phyloP scores from a whole-genome alignment of 2,797 vertebrate species.

The Nothura maculosa region DNA sequence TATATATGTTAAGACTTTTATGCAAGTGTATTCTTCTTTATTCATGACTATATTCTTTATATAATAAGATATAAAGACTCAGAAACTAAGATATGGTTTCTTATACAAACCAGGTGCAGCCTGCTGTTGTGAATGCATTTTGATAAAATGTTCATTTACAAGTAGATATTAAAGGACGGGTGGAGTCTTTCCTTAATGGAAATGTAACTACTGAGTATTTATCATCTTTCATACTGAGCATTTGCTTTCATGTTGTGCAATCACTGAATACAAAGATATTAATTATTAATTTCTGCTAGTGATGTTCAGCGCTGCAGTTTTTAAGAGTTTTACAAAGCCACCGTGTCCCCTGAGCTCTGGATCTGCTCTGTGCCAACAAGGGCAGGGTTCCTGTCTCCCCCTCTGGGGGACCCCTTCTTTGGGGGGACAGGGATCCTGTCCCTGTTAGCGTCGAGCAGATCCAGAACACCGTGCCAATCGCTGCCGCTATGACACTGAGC shows the following conservation, averaged over 20 bases:
- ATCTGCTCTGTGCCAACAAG: not conserved
- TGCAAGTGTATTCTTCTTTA: no score
- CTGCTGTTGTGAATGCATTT: not conserved
- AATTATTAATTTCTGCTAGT: not conserved
- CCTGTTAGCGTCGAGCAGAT: no score
- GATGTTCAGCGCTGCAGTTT: not conserved
- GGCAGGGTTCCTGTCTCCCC: not conserved
- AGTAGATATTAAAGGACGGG: not conserved
- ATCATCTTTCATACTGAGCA: not conserved
- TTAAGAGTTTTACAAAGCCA: not conserved
- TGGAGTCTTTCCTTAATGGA: not conserved
- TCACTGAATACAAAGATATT: not conserved
- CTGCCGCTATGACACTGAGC: not conserved
- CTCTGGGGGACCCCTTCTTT: no score
- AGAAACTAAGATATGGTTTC: not conserved
- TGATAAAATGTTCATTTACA: not conserved
- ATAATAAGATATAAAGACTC: not conserved
- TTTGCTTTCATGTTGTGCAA: not conserved
- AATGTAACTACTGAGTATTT: not conserved
- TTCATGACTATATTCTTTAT: no score
- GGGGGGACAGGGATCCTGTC: no score
- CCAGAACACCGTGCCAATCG: not conserved
- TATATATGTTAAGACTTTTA: no score
- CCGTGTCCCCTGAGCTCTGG: not conserved
- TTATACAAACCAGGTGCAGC: not conserved